Evolutionary conservation across 92 coral and sea anemone genomes (phyloP).

Genomic region (Porites rus): DNA sequence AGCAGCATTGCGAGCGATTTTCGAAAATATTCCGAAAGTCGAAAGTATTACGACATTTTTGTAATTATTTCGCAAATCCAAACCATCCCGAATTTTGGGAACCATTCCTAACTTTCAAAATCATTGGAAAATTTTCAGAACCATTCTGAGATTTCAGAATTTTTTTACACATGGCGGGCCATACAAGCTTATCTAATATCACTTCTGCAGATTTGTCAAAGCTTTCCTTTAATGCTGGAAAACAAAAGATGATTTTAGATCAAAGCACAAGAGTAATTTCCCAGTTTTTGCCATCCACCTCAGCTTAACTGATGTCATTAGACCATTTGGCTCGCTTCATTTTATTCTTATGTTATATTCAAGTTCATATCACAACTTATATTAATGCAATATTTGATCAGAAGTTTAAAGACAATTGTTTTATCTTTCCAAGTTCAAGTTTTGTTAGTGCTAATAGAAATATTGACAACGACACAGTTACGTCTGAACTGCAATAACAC

Average conservation of each 20-base stretch:
- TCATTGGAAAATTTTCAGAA: too few relatives aligned
- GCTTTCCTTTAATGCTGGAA: slow-evolving; percentile 50
- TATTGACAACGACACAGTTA: not conserved
- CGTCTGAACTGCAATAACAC: too few relatives aligned
- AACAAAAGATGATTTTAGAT: slow-evolving; percentile 50
- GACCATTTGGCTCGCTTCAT: not conserved
- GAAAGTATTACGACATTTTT: too few relatives aligned
- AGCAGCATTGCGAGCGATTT: too few relatives aligned
- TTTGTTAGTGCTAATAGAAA: not conserved
- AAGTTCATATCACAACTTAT: not conserved
- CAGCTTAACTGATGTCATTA: not conserved
- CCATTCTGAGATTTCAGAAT: too few relatives aligned
- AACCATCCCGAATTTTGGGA: too few relatives aligned
- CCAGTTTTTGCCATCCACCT: slow-evolving; percentile 40
- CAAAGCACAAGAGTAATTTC: slow-evolving; percentile 44
- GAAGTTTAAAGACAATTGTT: not conserved
- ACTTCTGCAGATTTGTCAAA: slow-evolving; percentile 41
- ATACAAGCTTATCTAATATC: slow-evolving; percentile 39
- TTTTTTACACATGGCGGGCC: too few relatives aligned
- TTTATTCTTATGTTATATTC: not conserved
- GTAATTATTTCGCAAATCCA: too few relatives aligned
- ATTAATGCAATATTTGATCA: not conserved
- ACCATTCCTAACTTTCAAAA: too few relatives aligned
- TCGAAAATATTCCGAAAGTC: too few relatives aligned
- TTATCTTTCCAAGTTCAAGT: not conserved